Evolutionary conservation across 2,113 vertebrate species (phyloP).

Genomic region (Psittacula cyanocephala): DNA sequence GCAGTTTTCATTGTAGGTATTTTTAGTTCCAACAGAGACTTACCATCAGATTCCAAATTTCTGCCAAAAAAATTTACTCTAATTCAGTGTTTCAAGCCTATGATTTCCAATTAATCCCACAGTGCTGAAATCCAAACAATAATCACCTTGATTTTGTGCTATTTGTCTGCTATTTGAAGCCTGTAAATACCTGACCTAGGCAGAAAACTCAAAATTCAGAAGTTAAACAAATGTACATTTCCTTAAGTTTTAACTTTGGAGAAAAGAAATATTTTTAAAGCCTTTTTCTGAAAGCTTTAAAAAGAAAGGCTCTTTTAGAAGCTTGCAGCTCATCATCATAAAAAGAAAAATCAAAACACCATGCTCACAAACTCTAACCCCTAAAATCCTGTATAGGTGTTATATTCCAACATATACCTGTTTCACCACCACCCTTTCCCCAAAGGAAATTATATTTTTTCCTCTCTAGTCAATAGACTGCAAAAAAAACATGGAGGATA

Average conservation of each 20-base stretch:
- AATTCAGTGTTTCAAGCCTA: background rate
- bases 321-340: background rate
- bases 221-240: background rate
- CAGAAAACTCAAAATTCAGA: background rate
- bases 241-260: background rate
- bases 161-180: background rate
- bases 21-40: background rate
- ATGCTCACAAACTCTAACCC: background rate
- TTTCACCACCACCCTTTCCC: background rate
- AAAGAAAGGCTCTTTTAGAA: background rate
- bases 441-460: background rate
- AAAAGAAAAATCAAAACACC: background rate
- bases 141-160: background rate
- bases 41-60: background rate
- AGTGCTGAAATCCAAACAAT: background rate
- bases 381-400: background rate
- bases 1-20: background rate
- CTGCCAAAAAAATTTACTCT: background rate
- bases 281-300: background rate
- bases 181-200: background rate
- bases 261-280: background rate
- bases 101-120: background rate
- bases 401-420: background rate
- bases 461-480: background rate
- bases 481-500: background rate